Evolutionary conservation across 2,113 vertebrate genomes (phyloP), one percentile per base, ranked within the genome.

Genomic region (Pteruthius melanotis): DNA sequence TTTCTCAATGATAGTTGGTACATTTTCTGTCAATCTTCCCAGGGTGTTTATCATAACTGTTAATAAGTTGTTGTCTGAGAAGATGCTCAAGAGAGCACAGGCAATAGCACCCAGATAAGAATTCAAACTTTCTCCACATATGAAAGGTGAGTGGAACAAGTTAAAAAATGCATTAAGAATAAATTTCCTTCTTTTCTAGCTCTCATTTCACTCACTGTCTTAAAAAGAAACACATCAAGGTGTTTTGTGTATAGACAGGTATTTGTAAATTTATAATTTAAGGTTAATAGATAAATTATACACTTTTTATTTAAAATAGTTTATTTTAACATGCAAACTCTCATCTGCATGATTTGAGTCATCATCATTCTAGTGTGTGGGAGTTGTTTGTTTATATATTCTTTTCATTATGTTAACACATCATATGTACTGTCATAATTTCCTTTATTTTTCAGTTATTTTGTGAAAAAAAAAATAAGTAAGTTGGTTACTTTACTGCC

Each of bases 401-500:
- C 2, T 54, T 66, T 94, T 79, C 23, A 22, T 64, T 84, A 72
- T 44, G 4, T 0, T 57, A 45, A 23, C 6, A 60, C 4, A n/a
- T 59, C n/a, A 54, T 49, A 82, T 78, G 3, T 52, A 27, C 6
- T 65, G 28, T 18, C 13, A 77, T 45, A 39, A 59, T 85, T 87
- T 71, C 15, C 19, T 59, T 66, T 2, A 47, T 27, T 22, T 84
- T 89, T 64, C 33, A 28, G 19, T 47, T 70, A 1, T 61, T 54
- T 56, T 31, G 11, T 37, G 6, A 63, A 75, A 61, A 69, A 63
- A 84, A 52, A 33, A 4, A 0, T 11, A 4, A 70, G 1, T 37
- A 0, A 0, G 1, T n/a, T n/a, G n/a, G n/a, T 40, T 57, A 23
- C 22, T 56, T 83, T 59, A 40, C 4, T 35, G 23, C 2, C 3